A percentile compares a stretch with the other conserved stretches of the same genome.
Conservation (phyloP, 2,797 vertebrate genomes). For the Pseudopleuronectes americanus region DNA sequence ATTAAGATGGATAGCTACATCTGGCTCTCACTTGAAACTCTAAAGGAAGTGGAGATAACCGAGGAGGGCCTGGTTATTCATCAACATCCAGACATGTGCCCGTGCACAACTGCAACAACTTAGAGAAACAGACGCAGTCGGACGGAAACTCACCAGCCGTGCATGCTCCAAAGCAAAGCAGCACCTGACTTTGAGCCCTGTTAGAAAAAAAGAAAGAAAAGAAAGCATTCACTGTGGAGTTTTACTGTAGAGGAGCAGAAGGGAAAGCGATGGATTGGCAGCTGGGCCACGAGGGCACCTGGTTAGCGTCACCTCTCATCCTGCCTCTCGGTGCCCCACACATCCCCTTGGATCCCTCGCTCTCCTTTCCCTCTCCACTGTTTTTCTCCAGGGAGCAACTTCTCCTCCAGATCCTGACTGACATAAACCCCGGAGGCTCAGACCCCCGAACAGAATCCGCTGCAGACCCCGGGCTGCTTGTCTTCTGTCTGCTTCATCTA, state of each 20-base stretch:
- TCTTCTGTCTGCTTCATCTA: constrained; percentile 76
- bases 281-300: constrained; percentile 75
- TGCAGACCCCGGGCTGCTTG: constrained; percentile 69
- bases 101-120: constrained; percentile 63
- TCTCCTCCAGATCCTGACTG: constrained; percentile 74
- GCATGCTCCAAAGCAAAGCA: constrained; percentile 54
- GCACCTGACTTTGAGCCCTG: constrained; percentile 72
- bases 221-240: constrained; percentile 25
- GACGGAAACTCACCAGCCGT: constrained; percentile 52
- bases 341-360: constrained; percentile 68
- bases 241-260: constrained; percentile 44
- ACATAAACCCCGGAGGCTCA: constrained; percentile 73
- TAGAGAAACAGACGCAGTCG: constrained; percentile 60
- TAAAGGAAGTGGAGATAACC: constrained; percentile 82
- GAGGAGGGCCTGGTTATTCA: constrained; percentile 78
- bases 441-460: constrained; percentile 66
- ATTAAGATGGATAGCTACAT: constrained; percentile 82
- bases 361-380: constrained; percentile 53
- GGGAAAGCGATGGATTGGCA: constrained; percentile 67
- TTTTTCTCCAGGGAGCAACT: constrained; percentile 74
- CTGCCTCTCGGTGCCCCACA: constrained; percentile 68
- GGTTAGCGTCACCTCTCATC: constrained; percentile 85
- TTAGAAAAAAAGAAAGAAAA: constrained; percentile 23
- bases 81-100: constrained; percentile 78
- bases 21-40: constrained; percentile 78